Evolutionary conservation across 1,140 invertebrate species (phyloP), one percentile per base, ranked within the genome.

Genomic region (Caenorhabditis tropicalis): DNA sequence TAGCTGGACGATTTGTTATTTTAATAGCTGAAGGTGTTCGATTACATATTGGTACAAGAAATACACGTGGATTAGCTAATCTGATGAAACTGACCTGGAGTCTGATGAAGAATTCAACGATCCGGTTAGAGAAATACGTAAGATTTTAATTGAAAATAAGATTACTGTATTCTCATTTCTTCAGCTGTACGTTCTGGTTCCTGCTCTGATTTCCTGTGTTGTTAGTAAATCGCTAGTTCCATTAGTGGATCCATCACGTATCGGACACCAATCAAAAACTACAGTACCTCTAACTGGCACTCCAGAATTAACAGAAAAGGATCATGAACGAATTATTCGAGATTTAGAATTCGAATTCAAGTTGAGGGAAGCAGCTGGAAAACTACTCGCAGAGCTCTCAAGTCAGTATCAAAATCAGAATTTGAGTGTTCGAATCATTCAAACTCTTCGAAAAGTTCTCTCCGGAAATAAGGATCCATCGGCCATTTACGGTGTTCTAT

Each of bases 81-180:
- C 36, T 74, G 19, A 1, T 74, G 33, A 74, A 74, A 74, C 2
- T 74, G n/a, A 46, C 65, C 21, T 74, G 65, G 65, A 74, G 65
- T 74, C n/a, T 74, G 36, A 74, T 74, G 65, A 74, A 74, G 29
- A 74, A 74, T 74, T 36, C 65, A 10, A 7, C n/a, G 24, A 74
- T 74, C 15, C 36, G 65, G 24, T 24, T 74, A 19, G 65, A 74
- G 29, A 74, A 74, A 74, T 74, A 74, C 27, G 65, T 74, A 74
- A 58, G 49, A 56, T n/a, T n/a, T n/a, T n/a, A n/a, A n/a, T n/a
- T n/a, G n/a, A n/a, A n/a, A n/a, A n/a, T n/a, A n/a, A n/a, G n/a
- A n/a, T n/a, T n/a, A n/a, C n/a, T n/a, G n/a, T n/a, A 70, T 21
- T 10, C 15, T 12, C 3, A 1, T 43, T 15, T 43, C 43, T 74